These are phyloP conservation scores for Antheraea pernyi DNA, from an alignment of 1,140 invertebrate genomes.

Conservation along the genomic window DNA sequence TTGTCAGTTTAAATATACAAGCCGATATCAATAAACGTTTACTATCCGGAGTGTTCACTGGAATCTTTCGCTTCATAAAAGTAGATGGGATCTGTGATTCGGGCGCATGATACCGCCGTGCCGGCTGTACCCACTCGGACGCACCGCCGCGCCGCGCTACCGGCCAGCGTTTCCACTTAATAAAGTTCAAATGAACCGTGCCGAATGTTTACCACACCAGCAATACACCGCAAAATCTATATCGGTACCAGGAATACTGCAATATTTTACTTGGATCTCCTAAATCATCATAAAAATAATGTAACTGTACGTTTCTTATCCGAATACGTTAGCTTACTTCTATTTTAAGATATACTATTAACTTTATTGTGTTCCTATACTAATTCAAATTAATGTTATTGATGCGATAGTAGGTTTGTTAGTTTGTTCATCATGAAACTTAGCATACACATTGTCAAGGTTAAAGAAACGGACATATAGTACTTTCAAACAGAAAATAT, in stretches of 20 bases:
- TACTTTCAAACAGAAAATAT: no score
- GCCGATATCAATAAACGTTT: conserved; percentile 22
- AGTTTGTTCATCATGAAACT: no score
- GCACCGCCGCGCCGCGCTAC: conserved; percentile 20
- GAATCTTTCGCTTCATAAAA: conserved; percentile 31
- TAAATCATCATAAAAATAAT: background rate
- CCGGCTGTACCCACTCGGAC: conserved; percentile 17
- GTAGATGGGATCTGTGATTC: conserved; percentile 35
- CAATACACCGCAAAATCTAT: conserved; percentile 31
- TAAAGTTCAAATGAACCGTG: conserved; percentile 54
- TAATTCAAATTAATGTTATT: background rate
- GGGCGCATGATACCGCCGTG: conserved; percentile 21
- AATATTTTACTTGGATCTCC: conserved; percentile 4
- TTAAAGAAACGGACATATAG: no score
- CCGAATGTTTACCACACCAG: conserved; percentile 50
- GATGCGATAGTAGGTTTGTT: no score
- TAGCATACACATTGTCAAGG: no score
- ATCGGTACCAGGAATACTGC: conserved; percentile 28
- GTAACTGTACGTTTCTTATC: background rate
- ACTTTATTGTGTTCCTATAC: no score
- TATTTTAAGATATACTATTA: background rate
- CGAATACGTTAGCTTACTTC: background rate
- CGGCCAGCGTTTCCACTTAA: conserved; percentile 49
- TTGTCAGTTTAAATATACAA: background rate
- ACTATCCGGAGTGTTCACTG: conserved; percentile 13